Conservation (phyloP, 2,797 vertebrate genomes). For the Gephyroberyx darwinii region DNA sequence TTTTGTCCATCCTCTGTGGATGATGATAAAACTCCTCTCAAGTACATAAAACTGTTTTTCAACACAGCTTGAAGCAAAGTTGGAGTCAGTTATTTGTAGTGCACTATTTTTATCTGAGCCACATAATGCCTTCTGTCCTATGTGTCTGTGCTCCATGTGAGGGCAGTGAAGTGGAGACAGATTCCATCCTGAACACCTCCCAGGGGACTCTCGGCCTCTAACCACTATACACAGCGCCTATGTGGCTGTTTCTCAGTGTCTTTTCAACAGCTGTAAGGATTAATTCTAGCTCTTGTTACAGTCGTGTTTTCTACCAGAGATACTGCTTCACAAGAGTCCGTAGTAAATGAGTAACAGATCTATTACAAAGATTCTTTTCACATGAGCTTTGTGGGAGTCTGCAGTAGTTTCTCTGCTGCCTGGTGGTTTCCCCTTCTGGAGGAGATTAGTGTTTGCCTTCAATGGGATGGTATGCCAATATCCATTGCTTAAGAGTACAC, state of each 20-base stretch:
- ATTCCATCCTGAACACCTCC: constrained; percentile 44
- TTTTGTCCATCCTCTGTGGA: background rate
- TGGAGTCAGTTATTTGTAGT: constrained; percentile 8
- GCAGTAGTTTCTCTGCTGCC: background rate
- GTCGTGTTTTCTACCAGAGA: background rate
- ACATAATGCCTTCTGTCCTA: constrained; percentile 42
- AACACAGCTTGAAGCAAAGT: background rate
- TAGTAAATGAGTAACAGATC: background rate
- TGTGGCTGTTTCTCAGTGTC: background rate
- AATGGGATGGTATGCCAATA: background rate
- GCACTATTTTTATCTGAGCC: constrained; percentile 65
- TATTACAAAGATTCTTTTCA: background rate
- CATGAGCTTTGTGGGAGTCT: constrained; percentile 1
- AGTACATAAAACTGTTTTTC: constrained; percentile 17
- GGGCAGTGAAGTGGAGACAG: constrained; percentile 29
- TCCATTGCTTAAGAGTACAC: background rate
- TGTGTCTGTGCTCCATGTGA: constrained; percentile 3
- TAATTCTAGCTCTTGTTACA: background rate
- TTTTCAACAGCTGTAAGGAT: constrained; percentile 3
- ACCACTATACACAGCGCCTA: constrained; percentile 1
- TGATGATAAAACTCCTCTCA: background rate
- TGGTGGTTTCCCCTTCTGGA: background rate
- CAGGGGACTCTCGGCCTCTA: constrained; percentile 6
- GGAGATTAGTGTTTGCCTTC: background rate
- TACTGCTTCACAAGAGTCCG: background rate